Base-by-base conservation (phyloP, 92 coral and sea anemone genomes). In the Phymanthus crucifer region DNA sequence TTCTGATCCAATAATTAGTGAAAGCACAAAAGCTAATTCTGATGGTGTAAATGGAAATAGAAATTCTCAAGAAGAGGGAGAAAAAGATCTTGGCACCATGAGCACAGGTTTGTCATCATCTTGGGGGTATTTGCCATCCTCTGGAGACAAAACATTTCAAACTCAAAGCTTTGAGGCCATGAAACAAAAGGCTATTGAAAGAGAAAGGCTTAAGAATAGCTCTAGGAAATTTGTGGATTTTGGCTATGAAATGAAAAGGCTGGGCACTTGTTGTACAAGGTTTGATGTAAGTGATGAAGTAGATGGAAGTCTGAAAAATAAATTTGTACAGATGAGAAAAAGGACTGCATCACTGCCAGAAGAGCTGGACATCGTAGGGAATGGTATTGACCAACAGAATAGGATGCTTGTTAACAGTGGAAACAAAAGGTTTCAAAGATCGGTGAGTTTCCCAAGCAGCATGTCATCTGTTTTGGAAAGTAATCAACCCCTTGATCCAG, bases 131-230 rank as follows among this genome's bases (percentile, higher is more conserved):
- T 89, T 86, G 50, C 97, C 97, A 1, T 71, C 86, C 24, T 76
- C 92, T 9, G 73, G 54, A 24, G 92, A 92, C 83, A 38, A 81
- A 19, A 69, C 90, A 11, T 92, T 92, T 82, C 77, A 46, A 17
- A 79, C 88, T 27, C 52, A 76, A 66, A 92, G 97, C 38, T 92
- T 84, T 83, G 90, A 92, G 71, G 84, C 87, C 17, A 87, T 92
- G 85, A 90, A 82, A 33, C 74, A 80, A 45, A 34, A 76, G 70
- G 73, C 75, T 76, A 56, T 81, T 75, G 69, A 75, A 50, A 54
- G 74, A 73, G 89, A 88, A 54, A 78, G 85, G 36, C 58, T 45
- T 26, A 32, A 45, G 11, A 72, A 83, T 56, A 66, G 34, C 3
- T 58, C 48, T 21, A 50, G 32, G 32, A 80, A 70, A 46, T 61